Conservation (phyloP, 2,113 vertebrate species). For the Seriola quinqueradiata region DNA sequence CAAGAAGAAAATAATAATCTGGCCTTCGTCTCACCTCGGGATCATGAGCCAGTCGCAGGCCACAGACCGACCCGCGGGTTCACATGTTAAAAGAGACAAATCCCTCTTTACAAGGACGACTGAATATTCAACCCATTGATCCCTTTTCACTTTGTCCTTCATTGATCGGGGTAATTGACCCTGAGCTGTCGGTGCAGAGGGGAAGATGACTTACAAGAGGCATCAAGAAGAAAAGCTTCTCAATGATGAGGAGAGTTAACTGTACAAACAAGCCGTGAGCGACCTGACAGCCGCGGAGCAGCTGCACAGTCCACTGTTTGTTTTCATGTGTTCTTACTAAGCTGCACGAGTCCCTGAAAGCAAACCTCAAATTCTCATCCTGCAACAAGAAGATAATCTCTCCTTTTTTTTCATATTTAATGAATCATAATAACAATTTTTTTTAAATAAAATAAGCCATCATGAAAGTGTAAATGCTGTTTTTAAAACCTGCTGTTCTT, state of each 20-base stretch:
- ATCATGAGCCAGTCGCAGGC: not conserved
- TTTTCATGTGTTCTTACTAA: not conserved
- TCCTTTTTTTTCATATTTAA: not conserved
- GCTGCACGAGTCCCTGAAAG: not conserved
- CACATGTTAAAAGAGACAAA: constrained; percentile 53
- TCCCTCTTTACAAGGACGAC: constrained; percentile 55
- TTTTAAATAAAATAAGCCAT: no score
- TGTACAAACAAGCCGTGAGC: not conserved
- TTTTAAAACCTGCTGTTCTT: no score
- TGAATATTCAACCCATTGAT: constrained; percentile 69
- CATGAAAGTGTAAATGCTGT: no score
- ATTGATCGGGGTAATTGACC: constrained; percentile 76
- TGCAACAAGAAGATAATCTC: no score
- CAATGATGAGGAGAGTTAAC: constrained; percentile 14
- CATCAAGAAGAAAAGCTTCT: constrained; percentile 4
- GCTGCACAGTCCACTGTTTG: not conserved
- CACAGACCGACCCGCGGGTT: constrained; percentile 7
- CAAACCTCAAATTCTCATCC: no score
- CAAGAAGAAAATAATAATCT: constrained; percentile 5
- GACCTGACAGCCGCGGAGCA: not conserved
- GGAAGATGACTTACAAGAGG: constrained; percentile 46
- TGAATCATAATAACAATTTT: not conserved
- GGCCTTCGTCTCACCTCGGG: not conserved
- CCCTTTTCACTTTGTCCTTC: constrained; percentile 63
- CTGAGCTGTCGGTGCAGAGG: constrained; percentile 50